Conservation (phyloP, 2,113 vertebrate genomes). For the Baryphthengus martii region DNA sequence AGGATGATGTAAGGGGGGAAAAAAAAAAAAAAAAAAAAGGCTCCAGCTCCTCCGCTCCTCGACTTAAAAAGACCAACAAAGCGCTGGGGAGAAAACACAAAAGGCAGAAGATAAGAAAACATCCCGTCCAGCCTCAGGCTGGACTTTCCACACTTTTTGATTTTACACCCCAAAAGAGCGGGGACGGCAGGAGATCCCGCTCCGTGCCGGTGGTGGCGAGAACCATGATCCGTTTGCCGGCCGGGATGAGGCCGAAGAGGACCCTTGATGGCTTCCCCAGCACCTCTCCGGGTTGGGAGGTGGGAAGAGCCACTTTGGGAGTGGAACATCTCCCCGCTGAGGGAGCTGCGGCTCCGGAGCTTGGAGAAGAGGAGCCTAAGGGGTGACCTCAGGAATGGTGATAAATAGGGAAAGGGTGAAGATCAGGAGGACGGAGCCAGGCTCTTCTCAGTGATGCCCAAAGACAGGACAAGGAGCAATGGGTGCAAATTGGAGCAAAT, state of each 20-base stretch:
- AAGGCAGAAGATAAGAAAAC: background rate
- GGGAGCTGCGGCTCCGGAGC: too few relatives aligned
- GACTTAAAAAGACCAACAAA: background rate
- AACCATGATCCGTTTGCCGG: accelerated
- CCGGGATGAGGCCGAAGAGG: background rate
- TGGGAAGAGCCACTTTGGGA: background rate
- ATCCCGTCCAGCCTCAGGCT: background rate
- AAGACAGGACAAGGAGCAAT: too few relatives aligned
- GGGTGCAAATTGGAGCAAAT: too few relatives aligned
- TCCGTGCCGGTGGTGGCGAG: accelerated
- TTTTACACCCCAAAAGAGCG: background rate
- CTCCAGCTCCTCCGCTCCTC: background rate
- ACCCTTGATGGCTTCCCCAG: background rate
- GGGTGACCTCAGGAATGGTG: too few relatives aligned
- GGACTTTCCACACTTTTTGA: background rate
- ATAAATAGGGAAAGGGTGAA: too few relatives aligned
- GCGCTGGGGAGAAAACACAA: background rate
- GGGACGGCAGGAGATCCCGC: background rate
- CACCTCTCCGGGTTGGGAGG: background rate
- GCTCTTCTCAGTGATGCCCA: too few relatives aligned
- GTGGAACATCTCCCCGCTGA: too few relatives aligned
- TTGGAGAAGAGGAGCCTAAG: too few relatives aligned
- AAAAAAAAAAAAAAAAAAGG: too few relatives aligned
- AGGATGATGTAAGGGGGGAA: conserved; percentile 13
- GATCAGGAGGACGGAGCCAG: too few relatives aligned